These are phyloP conservation scores for Ficedula albicollis DNA, from an alignment of 2,797 vertebrate species.

Conservation along the genomic window DNA sequence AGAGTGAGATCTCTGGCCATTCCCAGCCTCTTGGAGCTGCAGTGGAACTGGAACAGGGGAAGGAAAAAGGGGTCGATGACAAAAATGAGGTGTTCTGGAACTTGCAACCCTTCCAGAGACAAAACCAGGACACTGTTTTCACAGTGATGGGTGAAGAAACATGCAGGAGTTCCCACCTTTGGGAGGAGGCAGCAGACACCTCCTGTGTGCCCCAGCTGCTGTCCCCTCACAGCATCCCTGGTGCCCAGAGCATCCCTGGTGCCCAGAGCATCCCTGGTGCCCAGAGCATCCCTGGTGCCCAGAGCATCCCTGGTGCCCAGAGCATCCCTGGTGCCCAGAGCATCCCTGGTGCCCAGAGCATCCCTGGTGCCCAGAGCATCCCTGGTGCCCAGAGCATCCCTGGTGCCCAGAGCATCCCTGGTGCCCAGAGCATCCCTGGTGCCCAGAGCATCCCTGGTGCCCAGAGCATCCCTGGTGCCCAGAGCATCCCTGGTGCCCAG, in stretches of 20 bases:
- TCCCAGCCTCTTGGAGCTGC: neutral
- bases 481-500: too few species aligned
- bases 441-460: too few species aligned
- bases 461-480: too few species aligned
- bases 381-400: neutral
- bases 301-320: too few species aligned
- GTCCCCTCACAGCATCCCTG: neutral
- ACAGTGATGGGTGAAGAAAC: neutral
- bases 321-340: neutral
- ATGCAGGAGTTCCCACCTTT: neutral
- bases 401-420: too few species aligned
- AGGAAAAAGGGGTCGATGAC: rapidly evolving
- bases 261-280: too few species aligned
- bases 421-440: too few species aligned
- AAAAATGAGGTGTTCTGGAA: neutral
- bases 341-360: too few species aligned
- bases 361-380: neutral
- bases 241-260: too few species aligned
- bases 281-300: too few species aligned
- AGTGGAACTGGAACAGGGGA: neutral
- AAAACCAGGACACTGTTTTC: neutral
- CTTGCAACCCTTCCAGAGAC: neutral
- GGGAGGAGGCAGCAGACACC: neutral
- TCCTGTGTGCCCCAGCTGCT: neutral
- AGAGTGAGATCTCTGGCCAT: neutral